Conservation (phyloP, 1,140 invertebrate genomes). For the Zophobas atratus region DNA sequence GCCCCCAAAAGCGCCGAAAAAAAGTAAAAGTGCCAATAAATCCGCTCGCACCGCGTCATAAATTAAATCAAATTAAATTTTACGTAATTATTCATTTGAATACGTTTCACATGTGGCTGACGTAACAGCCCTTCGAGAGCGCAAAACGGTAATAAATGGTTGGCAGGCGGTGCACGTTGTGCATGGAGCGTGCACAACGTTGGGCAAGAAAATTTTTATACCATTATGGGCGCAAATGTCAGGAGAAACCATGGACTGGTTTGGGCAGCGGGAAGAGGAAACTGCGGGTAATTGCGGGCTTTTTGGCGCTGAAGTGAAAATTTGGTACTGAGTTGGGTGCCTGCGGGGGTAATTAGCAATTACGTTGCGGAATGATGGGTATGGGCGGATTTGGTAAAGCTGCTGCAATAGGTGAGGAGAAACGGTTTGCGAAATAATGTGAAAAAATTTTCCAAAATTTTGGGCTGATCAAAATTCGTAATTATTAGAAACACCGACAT, state of each 20-base stretch:
- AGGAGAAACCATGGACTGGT: neutral
- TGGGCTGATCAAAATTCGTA: no score
- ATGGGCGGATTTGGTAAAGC: no score
- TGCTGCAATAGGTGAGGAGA: no score
- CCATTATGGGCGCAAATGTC: neutral
- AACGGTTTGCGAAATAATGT: no score
- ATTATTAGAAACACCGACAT: no score
- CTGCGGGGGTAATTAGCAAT: no score
- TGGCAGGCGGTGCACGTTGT: neutral
- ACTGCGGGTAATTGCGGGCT: no score
- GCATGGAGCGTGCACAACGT: neutral
- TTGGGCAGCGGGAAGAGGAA: no score
- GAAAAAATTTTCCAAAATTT: no score
- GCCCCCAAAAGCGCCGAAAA: neutral
- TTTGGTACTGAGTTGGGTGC: no score
- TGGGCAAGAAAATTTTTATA: neutral
- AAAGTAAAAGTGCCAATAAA: constrained; percentile 37
- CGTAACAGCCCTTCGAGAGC: neutral
- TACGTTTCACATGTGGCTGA: neutral
- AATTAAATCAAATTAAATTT: constrained; percentile 8
- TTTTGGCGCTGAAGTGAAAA: no score
- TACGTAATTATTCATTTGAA: constrained; percentile 6
- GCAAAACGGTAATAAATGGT: neutral
- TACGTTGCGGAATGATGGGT: no score
- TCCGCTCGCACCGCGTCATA: neutral